Conservation (phyloP, 2,113 vertebrate species). For the Bettongia penicillata region DNA sequence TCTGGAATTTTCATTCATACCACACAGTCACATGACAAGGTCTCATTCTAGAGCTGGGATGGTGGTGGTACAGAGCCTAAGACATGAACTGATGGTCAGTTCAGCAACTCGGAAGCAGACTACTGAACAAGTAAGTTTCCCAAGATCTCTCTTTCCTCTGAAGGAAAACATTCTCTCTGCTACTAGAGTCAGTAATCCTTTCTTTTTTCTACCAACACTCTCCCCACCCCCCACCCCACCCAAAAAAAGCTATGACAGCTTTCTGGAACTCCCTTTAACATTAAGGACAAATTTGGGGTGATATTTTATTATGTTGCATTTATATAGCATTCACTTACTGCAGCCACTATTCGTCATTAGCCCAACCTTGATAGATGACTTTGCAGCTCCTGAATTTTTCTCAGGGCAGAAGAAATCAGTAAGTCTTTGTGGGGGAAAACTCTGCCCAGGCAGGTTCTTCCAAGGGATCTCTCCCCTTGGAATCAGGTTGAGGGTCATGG, state of each 20-base stretch:
- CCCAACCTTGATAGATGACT: background rate
- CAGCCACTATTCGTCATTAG: slow-evolving; percentile 49
- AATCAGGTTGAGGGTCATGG: background rate
- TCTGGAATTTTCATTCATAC: background rate
- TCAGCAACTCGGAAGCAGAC: background rate
- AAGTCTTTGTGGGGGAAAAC: background rate
- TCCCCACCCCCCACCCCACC: background rate
- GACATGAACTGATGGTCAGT: background rate
- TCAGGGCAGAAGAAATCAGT: slow-evolving; percentile 15
- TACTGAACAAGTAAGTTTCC: background rate
- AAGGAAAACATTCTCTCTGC: background rate
- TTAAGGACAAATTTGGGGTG: slow-evolving; percentile 37
- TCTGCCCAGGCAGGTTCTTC: background rate
- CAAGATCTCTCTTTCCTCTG: background rate
- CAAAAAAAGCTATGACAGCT: background rate
- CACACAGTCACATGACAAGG: background rate
- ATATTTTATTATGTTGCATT: slow-evolving; percentile 34
- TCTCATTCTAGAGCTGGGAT: background rate
- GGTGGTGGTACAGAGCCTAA: background rate
- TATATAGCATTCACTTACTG: slow-evolving; percentile 2
- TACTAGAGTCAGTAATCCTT: background rate
- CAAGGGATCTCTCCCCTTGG: background rate
- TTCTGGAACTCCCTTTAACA: slow-evolving; percentile 5
- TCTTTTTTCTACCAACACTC: background rate
- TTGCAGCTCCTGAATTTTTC: slow-evolving; percentile 28